Percentiles rank a stretch among this genome's conserved stretches.
phyloP scores from a whole-genome alignment of 1,140 invertebrate genomes.

The Eupristina koningsbergeri region DNA sequence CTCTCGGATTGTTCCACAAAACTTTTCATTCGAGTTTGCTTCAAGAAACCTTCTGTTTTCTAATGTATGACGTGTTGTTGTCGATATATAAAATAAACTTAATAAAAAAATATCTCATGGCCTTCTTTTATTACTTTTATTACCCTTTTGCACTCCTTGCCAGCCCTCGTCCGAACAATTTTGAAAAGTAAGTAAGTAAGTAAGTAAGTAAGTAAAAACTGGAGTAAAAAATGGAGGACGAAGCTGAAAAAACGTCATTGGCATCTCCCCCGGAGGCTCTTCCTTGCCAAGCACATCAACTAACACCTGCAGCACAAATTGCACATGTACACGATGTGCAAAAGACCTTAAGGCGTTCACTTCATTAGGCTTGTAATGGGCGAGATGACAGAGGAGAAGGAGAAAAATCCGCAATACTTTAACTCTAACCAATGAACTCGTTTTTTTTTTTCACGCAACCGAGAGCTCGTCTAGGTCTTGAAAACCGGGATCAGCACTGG shows the following conservation, averaged over 20 bases:
- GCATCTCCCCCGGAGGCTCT: slow-evolving; percentile 33
- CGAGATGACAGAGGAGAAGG: slow-evolving; percentile 29
- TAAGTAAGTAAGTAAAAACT: too few relatives aligned
- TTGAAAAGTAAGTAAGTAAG: not conserved
- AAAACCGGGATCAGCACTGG: not conserved
- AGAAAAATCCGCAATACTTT: slow-evolving; percentile 54
- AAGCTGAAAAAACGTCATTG: slow-evolving; percentile 28
- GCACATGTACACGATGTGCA: slow-evolving; percentile 43
- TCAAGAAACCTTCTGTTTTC: slow-evolving; percentile 75
- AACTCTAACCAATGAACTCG: slow-evolving; percentile 69
- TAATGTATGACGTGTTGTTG: slow-evolving; percentile 76
- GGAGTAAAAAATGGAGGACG: too few relatives aligned
- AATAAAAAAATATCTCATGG: slow-evolving; percentile 70
- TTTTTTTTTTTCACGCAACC: slow-evolving; percentile 65
- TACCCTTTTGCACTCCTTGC: not conserved
- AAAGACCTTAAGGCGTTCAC: slow-evolving; percentile 60
- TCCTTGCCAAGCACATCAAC: not conserved
- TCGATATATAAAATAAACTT: slow-evolving; percentile 76
- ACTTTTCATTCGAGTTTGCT: slow-evolving; percentile 76
- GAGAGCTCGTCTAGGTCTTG: slow-evolving; percentile 54
- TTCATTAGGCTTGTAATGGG: slow-evolving; percentile 66
- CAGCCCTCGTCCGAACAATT: not conserved
- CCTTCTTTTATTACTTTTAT: not conserved
- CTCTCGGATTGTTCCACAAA: slow-evolving; percentile 75
- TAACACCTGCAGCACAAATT: not conserved